Conservation (phyloP, 2,113 vertebrate species). For the Loxodonta africana region DNA sequence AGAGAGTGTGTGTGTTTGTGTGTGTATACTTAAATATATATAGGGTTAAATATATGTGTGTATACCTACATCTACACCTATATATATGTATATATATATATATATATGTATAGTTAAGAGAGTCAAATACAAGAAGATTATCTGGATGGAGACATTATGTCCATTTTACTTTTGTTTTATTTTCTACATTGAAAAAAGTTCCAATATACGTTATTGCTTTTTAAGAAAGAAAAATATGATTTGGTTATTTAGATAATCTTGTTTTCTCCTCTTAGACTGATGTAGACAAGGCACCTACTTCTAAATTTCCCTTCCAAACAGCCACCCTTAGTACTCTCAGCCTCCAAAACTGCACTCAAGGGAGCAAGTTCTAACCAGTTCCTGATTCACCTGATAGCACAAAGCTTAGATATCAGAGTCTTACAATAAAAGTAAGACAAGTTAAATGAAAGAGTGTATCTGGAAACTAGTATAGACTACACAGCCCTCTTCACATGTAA, state of each 20-base stretch:
- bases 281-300: not conserved
- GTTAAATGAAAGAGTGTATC: not conserved
- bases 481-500: not conserved
- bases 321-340: not conserved
- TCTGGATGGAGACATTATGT: not conserved
- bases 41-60: not conserved
- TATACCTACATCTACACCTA: not conserved
- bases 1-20: not conserved
- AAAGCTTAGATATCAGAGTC: not conserved
- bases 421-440: not conserved
- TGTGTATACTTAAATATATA: not conserved
- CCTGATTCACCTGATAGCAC: not conserved
- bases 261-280: not conserved
- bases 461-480: not conserved
- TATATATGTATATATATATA: not conserved
- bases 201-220: not conserved
- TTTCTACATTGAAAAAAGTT: not conserved
- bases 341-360: not conserved
- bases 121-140: conserved; percentile 8
- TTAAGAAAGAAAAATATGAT: not conserved
- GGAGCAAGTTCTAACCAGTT: not conserved
- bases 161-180: not conserved
- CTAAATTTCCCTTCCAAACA: not conserved
- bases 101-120: not conserved
- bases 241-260: not conserved